Evolutionary conservation across 2,113 vertebrate genomes (phyloP), one percentile per base, ranked within the genome.

Genomic region (Pipra filicauda): DNA sequence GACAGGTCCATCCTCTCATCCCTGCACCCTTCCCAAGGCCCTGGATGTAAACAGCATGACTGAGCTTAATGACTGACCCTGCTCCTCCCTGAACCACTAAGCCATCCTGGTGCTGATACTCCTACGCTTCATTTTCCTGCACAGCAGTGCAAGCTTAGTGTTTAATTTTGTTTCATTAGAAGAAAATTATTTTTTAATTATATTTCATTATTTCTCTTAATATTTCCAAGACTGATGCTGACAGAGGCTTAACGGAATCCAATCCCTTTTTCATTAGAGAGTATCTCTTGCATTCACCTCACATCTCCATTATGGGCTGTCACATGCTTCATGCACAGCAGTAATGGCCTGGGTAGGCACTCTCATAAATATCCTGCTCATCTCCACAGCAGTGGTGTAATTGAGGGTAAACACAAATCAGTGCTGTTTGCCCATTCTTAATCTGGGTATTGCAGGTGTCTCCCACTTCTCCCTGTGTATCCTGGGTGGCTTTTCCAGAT

Each of bases 171-270:
- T 74, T 95, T 93, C 86, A 80, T 95, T 94, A 92, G 59, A 71
- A 76, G 73, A 82, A 90, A 90, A 92, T 92, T 86, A 78, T 82
- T 87, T 95, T 96, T 95, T 94, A 93, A 95, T 94, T 96, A 95
- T 72, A 84, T 95, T 93, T 94, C 66, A 94, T 96, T 95, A 93
- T 92, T 97, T 95, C 41, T 76, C 83, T 89, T 90, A 95, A 82
- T 95, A 94, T 95, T 95, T 91, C 75, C 91, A 70, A 75, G 71
- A 12, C 72, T 85, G 31, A 21, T 35, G 61, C 62, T 90, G 80
- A 75, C 78, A 91, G 93, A 85, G 37, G 24, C 79, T 94, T 92
- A 96, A 30, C 3, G 0, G 79, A 79, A 91, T 87, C 76, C 77
- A 93, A 93, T 93, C 70, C 46, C 22, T 76, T 96, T 95, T 95